Percentiles rank a stretch among this genome's conserved stretches.
Conservation (phyloP, 2,113 vertebrate species). For the Talpa occidentalis region DNA sequence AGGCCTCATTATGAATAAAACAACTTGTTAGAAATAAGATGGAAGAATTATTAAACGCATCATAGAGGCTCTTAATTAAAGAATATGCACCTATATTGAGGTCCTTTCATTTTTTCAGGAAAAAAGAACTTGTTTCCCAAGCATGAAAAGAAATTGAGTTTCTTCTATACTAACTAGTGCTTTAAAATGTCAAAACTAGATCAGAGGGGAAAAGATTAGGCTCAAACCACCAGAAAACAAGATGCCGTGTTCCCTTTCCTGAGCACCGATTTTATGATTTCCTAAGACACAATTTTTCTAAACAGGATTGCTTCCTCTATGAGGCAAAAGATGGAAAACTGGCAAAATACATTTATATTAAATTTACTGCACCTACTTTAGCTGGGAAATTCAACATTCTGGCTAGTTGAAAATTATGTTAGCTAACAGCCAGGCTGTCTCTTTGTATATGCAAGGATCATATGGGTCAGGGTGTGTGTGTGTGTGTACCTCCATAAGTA, state of each 20-base stretch:
- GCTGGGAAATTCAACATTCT: background rate
- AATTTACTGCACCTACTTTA: background rate
- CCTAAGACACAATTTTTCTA: background rate
- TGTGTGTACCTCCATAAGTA: background rate
- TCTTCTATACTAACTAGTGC: background rate
- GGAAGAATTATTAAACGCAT: background rate
- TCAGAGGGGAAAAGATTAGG: background rate
- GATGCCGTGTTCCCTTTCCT: background rate
- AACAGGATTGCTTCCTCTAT: background rate
- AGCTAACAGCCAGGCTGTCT: background rate
- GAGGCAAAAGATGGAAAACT: background rate
- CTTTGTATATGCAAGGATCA: background rate
- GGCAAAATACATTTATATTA: background rate
- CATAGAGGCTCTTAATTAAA: conserved; percentile 32
- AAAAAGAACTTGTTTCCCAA: conserved; percentile 13
- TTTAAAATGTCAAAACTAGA: background rate
- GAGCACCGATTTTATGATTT: conserved; percentile 20
- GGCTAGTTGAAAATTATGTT: background rate
- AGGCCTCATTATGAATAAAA: conserved; percentile 49
- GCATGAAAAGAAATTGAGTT: background rate
- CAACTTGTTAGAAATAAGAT: conserved; percentile 42
- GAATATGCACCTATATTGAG: background rate
- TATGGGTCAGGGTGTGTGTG: background rate
- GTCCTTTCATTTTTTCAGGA: background rate
- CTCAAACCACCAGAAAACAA: background rate